Base-by-base conservation (phyloP, 2,797 vertebrate species). In the Babyrousa celebensis region DNA sequence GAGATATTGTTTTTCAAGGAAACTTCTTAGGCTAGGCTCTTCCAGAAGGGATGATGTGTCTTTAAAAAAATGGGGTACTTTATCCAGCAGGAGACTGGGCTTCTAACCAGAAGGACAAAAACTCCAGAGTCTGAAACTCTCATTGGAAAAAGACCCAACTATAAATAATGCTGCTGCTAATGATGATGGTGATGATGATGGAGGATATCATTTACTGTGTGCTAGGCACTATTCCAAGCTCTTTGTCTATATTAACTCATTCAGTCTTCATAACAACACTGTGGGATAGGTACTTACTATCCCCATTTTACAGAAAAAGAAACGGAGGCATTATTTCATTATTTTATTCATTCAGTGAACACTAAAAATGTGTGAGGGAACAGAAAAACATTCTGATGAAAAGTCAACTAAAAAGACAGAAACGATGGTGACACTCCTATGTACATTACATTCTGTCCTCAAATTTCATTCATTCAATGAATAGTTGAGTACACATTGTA, bases 391-490 rank as follows among this genome's bases (percentile, higher is more conserved):
- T 12, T 74, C 48, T 40, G 40, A 77, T 63, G 17, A 94, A 54
- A 92, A 74, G 8, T 92, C 18, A 91, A 56, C 21, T 25, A 23
- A 36, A 60, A 82, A 70, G 23, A 63, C 12, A 87, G 29, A 94
- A 87, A 90, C 84, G 3, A 85, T 54, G 52, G 15, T 65, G 21
- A 77, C 14, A 48, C 7, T 77, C 10, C 36, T 60, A 29, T 43
- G 91, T 89, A 14, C 62, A 27, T 14, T 94, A 92, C 10, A 60
- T 43, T 77, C 94, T 80, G 27, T 29, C 54, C 65, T 92, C 90
- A 89, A 79, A 88, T 70, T 77, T 80, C 21, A 92, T 65, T 77
- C 6, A 62, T 58, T 80, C n/a, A 60, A 11, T 85, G 40, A 63
- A 79, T 74, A 88, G 58, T 29, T 84, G 32, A 84, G 20, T 17